A percentile compares a stretch with the other conserved stretches of the same genome.
Conservation (phyloP, 2,797 vertebrate genomes). For the Glossophaga mutica region DNA sequence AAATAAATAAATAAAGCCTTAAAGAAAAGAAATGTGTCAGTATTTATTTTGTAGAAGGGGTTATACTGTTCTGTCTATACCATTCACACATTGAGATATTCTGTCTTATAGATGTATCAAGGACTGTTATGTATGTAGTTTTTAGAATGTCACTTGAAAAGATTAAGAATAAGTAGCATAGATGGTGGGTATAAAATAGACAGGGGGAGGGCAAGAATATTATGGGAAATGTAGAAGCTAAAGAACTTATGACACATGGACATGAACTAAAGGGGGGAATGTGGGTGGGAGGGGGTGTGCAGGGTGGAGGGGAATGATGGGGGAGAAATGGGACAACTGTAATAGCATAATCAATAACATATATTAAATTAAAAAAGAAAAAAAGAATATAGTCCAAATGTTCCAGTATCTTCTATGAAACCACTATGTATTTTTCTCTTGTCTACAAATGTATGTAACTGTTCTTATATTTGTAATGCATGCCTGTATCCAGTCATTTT, state of each 20-base stretch:
- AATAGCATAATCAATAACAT: too few species aligned
- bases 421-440: background rate
- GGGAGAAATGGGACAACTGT: too few species aligned
- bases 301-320: too few species aligned
- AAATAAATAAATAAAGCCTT: too few species aligned
- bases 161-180: background rate
- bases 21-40: background rate
- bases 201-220: too few species aligned
- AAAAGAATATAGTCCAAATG: slow-evolving; percentile 11
- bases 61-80: background rate
- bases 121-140: slow-evolving; percentile 9
- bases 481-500: slow-evolving; percentile 16
- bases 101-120: background rate
- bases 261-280: too few species aligned
- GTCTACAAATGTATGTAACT: background rate
- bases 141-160: slow-evolving; percentile 21
- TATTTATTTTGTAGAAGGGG: slow-evolving; percentile 26
- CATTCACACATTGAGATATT: background rate
- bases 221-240: too few species aligned
- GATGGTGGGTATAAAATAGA: too few species aligned
- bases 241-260: too few species aligned
- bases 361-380: too few species aligned
- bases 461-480: background rate
- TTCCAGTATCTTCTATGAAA: slow-evolving; percentile 5
- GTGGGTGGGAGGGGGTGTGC: too few species aligned